phyloP scores from a whole-genome alignment of 2,797 vertebrate genomes.

The Mormyrops attenuatus region DNA sequence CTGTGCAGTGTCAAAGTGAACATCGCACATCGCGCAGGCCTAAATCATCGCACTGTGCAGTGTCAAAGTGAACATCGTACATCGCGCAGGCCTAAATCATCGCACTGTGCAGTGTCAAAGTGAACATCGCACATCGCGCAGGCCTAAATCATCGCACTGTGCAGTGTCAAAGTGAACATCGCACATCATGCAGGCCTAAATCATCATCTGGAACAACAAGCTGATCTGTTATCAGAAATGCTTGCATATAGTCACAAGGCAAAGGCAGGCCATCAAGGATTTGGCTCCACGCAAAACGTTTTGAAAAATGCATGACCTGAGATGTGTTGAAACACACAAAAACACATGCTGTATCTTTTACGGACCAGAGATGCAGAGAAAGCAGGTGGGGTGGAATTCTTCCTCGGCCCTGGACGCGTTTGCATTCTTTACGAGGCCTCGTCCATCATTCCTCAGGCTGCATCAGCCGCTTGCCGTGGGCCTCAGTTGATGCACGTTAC shows the following conservation, averaged over 20 bases:
- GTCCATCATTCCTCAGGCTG: background rate
- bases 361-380: background rate
- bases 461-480: background rate
- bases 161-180: background rate
- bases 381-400: background rate
- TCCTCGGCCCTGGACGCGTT: background rate
- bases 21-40: too few species aligned
- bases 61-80: too few species aligned
- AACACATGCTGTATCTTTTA: background rate
- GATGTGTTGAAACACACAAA: background rate
- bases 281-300: constrained; percentile 4
- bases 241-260: constrained; percentile 37
- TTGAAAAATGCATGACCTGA: background rate
- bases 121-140: too few species aligned
- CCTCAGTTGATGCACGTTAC: background rate
- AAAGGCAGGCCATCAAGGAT: constrained; percentile 29
- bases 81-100: too few species aligned
- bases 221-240: constrained; percentile 38
- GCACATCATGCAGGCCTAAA: background rate
- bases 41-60: too few species aligned
- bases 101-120: too few species aligned
- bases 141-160: too few species aligned
- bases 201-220: constrained; percentile 33
- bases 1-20: too few species aligned
- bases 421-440: background rate